A percentile compares a stretch with the other conserved stretches of the same genome.
Conservation (phyloP, 2,113 vertebrate species). For the Thunnus maccoyii region DNA sequence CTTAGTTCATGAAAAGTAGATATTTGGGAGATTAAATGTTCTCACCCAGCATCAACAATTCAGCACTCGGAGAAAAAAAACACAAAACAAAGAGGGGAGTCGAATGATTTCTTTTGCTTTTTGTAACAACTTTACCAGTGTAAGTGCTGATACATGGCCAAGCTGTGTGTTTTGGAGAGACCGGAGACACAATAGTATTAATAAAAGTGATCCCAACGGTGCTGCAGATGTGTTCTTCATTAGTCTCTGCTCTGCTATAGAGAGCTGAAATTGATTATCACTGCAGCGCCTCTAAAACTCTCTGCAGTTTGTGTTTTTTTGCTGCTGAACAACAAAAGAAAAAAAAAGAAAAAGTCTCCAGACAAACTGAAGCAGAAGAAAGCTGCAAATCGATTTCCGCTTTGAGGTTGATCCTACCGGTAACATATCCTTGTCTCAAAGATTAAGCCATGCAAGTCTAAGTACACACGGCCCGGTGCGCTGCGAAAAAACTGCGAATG, state of each 20-base stretch:
- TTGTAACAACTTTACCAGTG: constrained; percentile 5
- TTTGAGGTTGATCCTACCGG: background rate
- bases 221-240: constrained; percentile 53
- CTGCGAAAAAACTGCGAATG: no score
- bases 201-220: constrained; percentile 51
- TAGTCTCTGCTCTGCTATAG: constrained; percentile 47
- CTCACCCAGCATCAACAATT: background rate
- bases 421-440: no score
- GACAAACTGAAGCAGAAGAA: constrained; percentile 4
- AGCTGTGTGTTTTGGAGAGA: constrained; percentile 8
- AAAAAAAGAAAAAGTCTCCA: constrained; percentile 4
- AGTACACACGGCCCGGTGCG: no score
- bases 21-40: background rate
- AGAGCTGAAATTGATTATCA: constrained; percentile 55
- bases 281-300: constrained; percentile 33
- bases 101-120: constrained; percentile 10
- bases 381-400: constrained; percentile 35
- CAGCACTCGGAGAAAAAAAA: no score
- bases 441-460: no score
- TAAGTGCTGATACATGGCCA: constrained; percentile 9
- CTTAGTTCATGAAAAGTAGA: background rate
- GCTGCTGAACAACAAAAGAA: background rate
- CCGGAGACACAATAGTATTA: constrained; percentile 22
- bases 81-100: background rate
- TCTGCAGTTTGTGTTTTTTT: constrained; percentile 22